Percentiles rank a stretch among this genome's conserved stretches.
Evolutionary conservation across 2,888 invertebrate species (phyloP).

Genomic region (Erannis defoliaria): DNA sequence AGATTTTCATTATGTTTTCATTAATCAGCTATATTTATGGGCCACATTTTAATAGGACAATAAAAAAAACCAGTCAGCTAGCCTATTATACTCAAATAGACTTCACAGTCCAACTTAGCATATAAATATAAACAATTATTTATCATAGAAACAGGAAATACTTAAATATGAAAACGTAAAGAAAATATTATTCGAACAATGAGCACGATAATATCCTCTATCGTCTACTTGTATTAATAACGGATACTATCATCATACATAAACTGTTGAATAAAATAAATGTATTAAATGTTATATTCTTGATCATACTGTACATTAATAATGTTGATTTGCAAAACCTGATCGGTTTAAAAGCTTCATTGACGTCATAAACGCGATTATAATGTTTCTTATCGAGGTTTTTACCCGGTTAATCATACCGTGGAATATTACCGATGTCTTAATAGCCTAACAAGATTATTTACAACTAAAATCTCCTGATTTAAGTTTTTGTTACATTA

Average conservation of each 20-base stretch:
- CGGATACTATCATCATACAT: not conserved
- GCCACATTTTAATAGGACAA: no score
- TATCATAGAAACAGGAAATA: no score
- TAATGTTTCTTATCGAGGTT: constrained; percentile 11
- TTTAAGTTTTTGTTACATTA: constrained; percentile 14
- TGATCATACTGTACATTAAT: not conserved
- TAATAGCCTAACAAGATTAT: constrained; percentile 17
- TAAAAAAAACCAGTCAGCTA: no score
- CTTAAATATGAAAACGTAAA: no score
- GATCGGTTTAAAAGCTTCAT: constrained; percentile 20
- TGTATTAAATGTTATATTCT: not conserved
- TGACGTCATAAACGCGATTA: constrained; percentile 24
- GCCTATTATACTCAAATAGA: no score
- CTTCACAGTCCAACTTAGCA: no score
- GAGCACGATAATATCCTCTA: no score
- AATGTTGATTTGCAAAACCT: constrained; percentile 9
- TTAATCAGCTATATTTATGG: no score
- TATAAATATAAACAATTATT: no score
- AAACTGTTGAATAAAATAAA: not conserved
- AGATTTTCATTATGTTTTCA: no score
- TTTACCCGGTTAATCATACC: constrained; percentile 10
- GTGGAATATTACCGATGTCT: constrained; percentile 28
- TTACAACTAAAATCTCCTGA: not conserved
- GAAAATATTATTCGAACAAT: no score
- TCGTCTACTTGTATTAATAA: no score